Evolutionary conservation across 2,797 vertebrate species (phyloP).

Genomic region (Galaxias olidus): DNA sequence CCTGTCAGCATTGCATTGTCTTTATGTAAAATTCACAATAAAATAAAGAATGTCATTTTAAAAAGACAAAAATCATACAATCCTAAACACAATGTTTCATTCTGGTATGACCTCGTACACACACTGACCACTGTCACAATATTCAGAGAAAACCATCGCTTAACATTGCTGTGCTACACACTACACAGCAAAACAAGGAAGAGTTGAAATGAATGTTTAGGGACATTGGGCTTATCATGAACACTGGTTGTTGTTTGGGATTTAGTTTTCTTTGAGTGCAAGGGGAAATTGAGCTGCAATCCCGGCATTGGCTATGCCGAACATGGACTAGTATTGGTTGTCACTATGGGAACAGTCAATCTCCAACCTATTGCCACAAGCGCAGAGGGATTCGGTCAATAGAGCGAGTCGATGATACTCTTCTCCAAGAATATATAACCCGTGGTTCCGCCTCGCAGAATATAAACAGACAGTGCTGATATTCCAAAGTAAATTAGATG

Average conservation of each 20-base stretch:
- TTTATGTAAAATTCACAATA: too few relatives aligned
- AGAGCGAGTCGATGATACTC: conserved; percentile 37
- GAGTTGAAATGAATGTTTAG: not conserved
- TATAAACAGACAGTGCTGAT: too few relatives aligned
- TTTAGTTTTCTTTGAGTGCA: conserved; percentile 32
- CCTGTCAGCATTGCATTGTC: too few relatives aligned
- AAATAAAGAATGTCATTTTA: too few relatives aligned
- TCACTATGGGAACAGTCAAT: conserved; percentile 66
- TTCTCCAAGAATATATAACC: conserved; percentile 9
- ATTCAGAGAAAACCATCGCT: too few relatives aligned
- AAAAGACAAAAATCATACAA: too few relatives aligned
- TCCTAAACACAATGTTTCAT: too few relatives aligned
- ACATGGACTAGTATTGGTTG: conserved; percentile 54
- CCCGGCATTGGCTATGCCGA: conserved; percentile 10
- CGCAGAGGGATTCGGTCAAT: conserved; percentile 58
- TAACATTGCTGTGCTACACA: not conserved
- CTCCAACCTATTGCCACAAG: conserved; percentile 53
- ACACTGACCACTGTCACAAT: too few relatives aligned
- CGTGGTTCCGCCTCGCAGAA: too few relatives aligned
- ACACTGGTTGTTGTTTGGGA: not conserved
- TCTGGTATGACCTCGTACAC: too few relatives aligned
- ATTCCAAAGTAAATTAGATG: too few relatives aligned
- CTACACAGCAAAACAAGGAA: not conserved
- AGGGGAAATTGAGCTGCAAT: conserved; percentile 35
- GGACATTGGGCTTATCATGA: conserved; percentile 1